Evolutionary conservation across 2,113 vertebrate genomes (phyloP).

Genomic region (Stegostoma tigrinum): DNA sequence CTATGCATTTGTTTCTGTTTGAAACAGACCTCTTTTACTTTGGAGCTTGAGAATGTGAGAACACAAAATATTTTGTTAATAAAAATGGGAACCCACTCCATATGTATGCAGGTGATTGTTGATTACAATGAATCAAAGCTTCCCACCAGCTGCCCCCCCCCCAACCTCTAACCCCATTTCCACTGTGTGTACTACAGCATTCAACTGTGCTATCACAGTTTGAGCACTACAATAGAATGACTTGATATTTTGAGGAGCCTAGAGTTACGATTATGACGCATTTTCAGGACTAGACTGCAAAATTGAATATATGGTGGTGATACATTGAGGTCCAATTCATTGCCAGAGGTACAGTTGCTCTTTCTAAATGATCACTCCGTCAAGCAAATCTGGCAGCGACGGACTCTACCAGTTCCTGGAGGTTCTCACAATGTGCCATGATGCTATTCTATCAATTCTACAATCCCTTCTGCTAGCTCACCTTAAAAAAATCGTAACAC

Average conservation of each 20-base stretch:
- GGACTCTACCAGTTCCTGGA: neutral
- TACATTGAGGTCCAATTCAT: neutral
- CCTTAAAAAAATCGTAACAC: neutral
- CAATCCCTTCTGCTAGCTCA: neutral
- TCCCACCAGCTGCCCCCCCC: too few species aligned
- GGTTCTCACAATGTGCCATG: neutral
- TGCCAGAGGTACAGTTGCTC: neutral
- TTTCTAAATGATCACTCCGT: neutral
- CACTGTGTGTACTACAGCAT: neutral
- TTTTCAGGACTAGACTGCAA: neutral
- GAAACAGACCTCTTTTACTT: neutral
- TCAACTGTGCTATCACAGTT: neutral
- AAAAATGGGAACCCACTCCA: neutral
- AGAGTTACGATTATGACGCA: neutral
- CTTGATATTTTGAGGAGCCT: neutral
- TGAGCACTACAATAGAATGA: neutral
- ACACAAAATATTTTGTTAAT: neutral
- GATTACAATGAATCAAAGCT: neutral
- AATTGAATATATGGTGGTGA: neutral
- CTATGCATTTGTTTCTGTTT: neutral
- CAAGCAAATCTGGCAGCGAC: neutral
- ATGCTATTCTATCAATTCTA: neutral
- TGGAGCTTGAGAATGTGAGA: neutral
- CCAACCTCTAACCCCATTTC: too few species aligned
- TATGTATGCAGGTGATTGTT: neutral